Evolutionary conservation across 2,888 invertebrate species (phyloP).

Genomic region (Onthophagus sagittarius): DNA sequence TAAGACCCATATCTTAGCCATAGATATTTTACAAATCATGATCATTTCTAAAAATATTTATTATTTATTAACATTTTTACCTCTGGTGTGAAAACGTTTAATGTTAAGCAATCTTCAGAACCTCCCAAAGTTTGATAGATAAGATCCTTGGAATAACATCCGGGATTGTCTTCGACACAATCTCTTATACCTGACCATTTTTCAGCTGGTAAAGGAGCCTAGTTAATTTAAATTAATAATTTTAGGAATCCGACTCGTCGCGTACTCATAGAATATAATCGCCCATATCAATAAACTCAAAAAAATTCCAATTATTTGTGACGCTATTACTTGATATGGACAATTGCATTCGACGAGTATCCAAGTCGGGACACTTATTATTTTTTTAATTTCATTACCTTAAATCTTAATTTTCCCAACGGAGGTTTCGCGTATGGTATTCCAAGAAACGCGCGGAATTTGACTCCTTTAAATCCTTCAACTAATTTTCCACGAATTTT

Average conservation of each 20-base stretch:
- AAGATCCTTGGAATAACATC: slow-evolving; percentile 42
- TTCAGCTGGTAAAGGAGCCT: slow-evolving; percentile 44
- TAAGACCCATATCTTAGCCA: too few species aligned
- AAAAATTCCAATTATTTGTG: too few species aligned
- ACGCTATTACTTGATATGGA: too few species aligned
- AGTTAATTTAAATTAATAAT: not conserved
- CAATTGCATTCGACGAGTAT: not conserved
- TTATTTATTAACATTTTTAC: too few species aligned
- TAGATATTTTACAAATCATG: too few species aligned
- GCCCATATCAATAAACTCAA: too few species aligned
- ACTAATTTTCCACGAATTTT: slow-evolving; percentile 36
- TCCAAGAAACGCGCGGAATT: slow-evolving; percentile 41
- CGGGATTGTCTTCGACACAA: slow-evolving; percentile 41
- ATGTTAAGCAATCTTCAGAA: slow-evolving; percentile 50
- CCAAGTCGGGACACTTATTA: too few species aligned
- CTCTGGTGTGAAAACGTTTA: slow-evolving; percentile 39
- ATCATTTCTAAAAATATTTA: too few species aligned
- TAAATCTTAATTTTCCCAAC: slow-evolving; percentile 41
- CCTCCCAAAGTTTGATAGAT: slow-evolving; percentile 46
- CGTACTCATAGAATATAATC: too few species aligned
- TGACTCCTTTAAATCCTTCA: slow-evolving; percentile 33
- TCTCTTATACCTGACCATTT: slow-evolving; percentile 42
- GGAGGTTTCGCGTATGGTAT: slow-evolving; percentile 47
- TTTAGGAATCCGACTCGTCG: not conserved
- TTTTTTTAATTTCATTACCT: slow-evolving; percentile 37